These are phyloP conservation scores for Chrysolina oricalcia DNA, from an alignment of 2,888 invertebrate genomes.

Conservation along the genomic window DNA sequence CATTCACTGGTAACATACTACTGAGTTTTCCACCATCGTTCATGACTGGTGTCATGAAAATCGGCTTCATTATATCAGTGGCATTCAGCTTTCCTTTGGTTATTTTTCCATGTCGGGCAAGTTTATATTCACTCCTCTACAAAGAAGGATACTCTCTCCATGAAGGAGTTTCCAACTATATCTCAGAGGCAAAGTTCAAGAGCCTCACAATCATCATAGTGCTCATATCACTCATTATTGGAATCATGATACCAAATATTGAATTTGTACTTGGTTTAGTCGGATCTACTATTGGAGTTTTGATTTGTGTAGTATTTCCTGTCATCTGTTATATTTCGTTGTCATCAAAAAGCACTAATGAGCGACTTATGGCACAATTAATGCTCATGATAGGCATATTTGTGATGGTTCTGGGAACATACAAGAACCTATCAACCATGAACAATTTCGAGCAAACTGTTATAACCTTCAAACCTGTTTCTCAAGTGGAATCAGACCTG, in stretches of 20 bases:
- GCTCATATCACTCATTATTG: conserved; percentile 82
- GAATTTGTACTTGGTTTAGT: conserved; percentile 95
- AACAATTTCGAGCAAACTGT: conserved; percentile 37
- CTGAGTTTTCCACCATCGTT: conserved; percentile 88
- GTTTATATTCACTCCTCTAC: conserved; percentile 92
- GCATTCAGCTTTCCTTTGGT: conserved; percentile 98
- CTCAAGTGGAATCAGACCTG: conserved; percentile 9
- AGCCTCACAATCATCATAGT: conserved; percentile 88
- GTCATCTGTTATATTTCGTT: conserved; percentile 91
- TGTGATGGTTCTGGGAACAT: conserved; percentile 92
- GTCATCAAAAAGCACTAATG: conserved; percentile 88
- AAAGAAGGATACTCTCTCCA: conserved; percentile 81
- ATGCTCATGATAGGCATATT: conserved; percentile 88
- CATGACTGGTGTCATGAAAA: conserved; percentile 91
- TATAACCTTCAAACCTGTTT: conserved; percentile 25
- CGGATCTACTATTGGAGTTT: conserved; percentile 95
- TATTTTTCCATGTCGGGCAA: conserved; percentile 96
- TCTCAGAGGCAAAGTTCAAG: conserved; percentile 89
- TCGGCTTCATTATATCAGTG: conserved; percentile 95
- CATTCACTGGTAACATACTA: conserved; percentile 91
- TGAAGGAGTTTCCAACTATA: conserved; percentile 79
- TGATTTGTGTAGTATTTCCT: conserved; percentile 94
- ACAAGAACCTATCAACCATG: conserved; percentile 86
- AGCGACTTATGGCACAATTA: conserved; percentile 87
- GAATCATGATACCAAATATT: conserved; percentile 92